phyloP scores from a whole-genome alignment of 2,797 vertebrate genomes.

The Ctenopoma kingsleyae region DNA sequence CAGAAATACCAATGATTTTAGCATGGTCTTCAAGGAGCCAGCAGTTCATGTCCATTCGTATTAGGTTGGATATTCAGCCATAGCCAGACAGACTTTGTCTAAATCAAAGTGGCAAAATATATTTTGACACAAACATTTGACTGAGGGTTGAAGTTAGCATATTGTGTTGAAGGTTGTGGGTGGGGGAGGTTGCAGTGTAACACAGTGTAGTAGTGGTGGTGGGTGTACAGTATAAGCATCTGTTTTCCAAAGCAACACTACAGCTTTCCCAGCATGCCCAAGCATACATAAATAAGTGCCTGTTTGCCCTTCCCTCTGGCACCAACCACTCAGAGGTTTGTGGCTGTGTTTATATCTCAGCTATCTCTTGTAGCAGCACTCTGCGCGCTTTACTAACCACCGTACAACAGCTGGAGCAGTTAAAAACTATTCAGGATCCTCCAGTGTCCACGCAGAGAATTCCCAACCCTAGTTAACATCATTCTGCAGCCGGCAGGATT shows the following conservation, averaged over 20 bases:
- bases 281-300: slow-evolving; percentile 45
- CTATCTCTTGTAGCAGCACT: slow-evolving; percentile 32
- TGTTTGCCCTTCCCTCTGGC: slow-evolving; percentile 51
- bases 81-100: not conserved
- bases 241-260: slow-evolving; percentile 18
- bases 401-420: slow-evolving; percentile 52
- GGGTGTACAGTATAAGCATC: slow-evolving; percentile 1
- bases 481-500: slow-evolving; percentile 32
- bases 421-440: slow-evolving; percentile 51
- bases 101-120: not conserved
- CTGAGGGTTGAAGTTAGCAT: not conserved
- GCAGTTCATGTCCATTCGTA: too few relatives aligned
- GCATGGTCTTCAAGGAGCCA: not conserved
- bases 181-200: slow-evolving; percentile 1
- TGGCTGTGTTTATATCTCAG: slow-evolving; percentile 14
- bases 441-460: slow-evolving; percentile 28
- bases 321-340: slow-evolving; percentile 11
- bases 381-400: slow-evolving; percentile 39
- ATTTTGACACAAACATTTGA: slow-evolving; percentile 2
- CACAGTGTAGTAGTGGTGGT: not conserved
- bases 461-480: slow-evolving; percentile 39
- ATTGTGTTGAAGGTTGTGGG: not conserved
- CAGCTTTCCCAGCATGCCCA: slow-evolving; percentile 12
- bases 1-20: too few relatives aligned
- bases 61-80: slow-evolving; percentile 2